A percentile compares a stretch with the other conserved stretches of the same genome.
Evolutionary conservation across 2,888 invertebrate genomes (phyloP).

Genomic region (Enchytraeus crypticus): DNA sequence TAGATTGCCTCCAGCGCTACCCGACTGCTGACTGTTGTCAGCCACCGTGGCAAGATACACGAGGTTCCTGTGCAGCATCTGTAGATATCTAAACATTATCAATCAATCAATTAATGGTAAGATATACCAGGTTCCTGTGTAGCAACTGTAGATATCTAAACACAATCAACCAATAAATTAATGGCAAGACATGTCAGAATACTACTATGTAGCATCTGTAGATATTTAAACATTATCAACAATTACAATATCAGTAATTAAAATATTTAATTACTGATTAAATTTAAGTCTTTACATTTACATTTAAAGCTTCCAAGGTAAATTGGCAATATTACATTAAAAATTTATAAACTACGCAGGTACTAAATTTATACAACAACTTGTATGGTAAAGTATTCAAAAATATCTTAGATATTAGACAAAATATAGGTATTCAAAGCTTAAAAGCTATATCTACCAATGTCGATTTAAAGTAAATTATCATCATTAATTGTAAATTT

Average conservation of each 20-base stretch:
- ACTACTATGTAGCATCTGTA: slow-evolving; percentile 76
- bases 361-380: too few relatives aligned
- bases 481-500: too few relatives aligned
- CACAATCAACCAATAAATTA: neutral
- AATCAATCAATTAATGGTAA: slow-evolving; percentile 60
- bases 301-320: neutral
- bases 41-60: slow-evolving; percentile 91
- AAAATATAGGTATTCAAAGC: too few relatives aligned
- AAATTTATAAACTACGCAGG: too few relatives aligned
- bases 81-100: slow-evolving; percentile 60
- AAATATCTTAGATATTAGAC: too few relatives aligned
- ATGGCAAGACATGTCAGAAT: slow-evolving; percentile 89
- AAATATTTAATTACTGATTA: neutral
- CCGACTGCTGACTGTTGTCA: slow-evolving; percentile 89
- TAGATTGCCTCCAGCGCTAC: too few relatives aligned
- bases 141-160: slow-evolving; percentile 73
- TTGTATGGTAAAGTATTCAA: too few relatives aligned
- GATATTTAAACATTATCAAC: slow-evolving; percentile 54
- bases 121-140: slow-evolving; percentile 87
- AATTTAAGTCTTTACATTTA: neutral
- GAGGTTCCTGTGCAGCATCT: slow-evolving; percentile 85
- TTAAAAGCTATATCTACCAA: too few relatives aligned
- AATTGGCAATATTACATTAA: too few relatives aligned
- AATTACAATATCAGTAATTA: neutral
- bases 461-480: too few relatives aligned